Base-by-base conservation (phyloP, 1,140 invertebrate genomes). In the Leptonema lineaticorne region DNA sequence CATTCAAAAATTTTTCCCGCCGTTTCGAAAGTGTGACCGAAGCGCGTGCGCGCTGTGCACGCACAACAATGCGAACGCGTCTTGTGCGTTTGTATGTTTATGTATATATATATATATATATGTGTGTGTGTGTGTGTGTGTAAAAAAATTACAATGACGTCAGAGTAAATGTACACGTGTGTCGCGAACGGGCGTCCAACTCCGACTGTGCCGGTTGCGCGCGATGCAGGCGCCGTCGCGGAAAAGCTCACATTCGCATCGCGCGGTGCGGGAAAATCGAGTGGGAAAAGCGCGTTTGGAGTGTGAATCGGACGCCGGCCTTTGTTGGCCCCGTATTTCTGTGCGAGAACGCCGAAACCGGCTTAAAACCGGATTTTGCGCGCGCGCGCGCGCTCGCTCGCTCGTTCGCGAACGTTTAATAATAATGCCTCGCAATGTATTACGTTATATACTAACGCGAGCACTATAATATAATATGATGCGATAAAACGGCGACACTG, bases 311-410 rank as follows among this genome's bases (percentile, higher is more conserved):
- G 62, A 53, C 24, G 50, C 50, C 33, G 18, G 62, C 62, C 62
- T 64, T 64, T 64, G 62, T 64, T 64, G 62, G 37, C 41, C 22
- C 62, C 62, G 62, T 30, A 64, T 64, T 64, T n/a, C n/a, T n/a
- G n/a, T n/a, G n/a, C 62, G 62, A 16, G 33, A 30, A 29, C 4
- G 41, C n/a, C 50, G 28, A 64, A 33, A 22, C 41, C 62, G 16
- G 41, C 27, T 63, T 64, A 64, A 27, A 20, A 26, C 1, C 22
- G 50, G 50, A 16, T 53, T 53, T 41, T 41, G 56, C 22, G 62
- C 45, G 37, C 45, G 62, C 33, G 45, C n/a, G n/a, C n/a, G n/a
- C n/a, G n/a, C n/a, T n/a, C n/a, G n/a, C n/a, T n/a, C n/a, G n/a
- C n/a, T n/a, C n/a, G n/a, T n/a, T n/a, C n/a, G n/a, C n/a, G n/a